Base-by-base conservation (phyloP, 2,797 vertebrate species). In the Denticeps clupeoides region DNA sequence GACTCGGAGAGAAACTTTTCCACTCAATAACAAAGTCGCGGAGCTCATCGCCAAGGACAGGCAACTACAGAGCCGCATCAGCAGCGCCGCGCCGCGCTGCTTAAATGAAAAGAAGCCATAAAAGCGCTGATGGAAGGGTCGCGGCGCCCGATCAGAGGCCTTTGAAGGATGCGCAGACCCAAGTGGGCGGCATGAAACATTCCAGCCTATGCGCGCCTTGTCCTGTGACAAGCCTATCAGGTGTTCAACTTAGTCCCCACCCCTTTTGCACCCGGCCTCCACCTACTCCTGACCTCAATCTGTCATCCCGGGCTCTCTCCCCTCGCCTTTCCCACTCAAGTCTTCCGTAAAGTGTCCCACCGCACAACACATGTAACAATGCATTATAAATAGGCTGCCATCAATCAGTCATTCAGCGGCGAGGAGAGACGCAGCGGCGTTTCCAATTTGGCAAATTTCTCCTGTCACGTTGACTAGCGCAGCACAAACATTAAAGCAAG, bases 181-280 rank as follows among this genome's bases (percentile, higher is more conserved):
- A 53, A 49, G 58, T 69, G 40, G 28, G 29, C 10, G 53, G 27
- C 22, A 38, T 48, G 54, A 48, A 68, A 45, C 59, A 41, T 44
- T 67, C 59, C 63, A 68, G 68, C 80, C 78, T 82, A 70, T 69
- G 75, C 74, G 65, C 71, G 70, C 71, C 71, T 79, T 76, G 74
- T 70, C 77, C 79, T 80, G 73, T 79, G 76, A 78, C 79, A 80
- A 74, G 61, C 75, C 78, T 76, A 82, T 82, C 78, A 82, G 82
- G 81, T 79, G 71, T 68, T 74, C 60, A 60, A 63, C 62, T 62
- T 68, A 48, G 19, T 56, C 47, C 25, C 32, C 35, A 26, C 12
- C 16, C 15, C 37, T 38, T 41, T 22, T 52, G 25, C 37, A 6
- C 19, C 45, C 15, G 15, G 51, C 63, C 62, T 48, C 54, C 53